phyloP scores from a whole-genome alignment of 2,113 vertebrate genomes.

The Oryzias woworae region DNA sequence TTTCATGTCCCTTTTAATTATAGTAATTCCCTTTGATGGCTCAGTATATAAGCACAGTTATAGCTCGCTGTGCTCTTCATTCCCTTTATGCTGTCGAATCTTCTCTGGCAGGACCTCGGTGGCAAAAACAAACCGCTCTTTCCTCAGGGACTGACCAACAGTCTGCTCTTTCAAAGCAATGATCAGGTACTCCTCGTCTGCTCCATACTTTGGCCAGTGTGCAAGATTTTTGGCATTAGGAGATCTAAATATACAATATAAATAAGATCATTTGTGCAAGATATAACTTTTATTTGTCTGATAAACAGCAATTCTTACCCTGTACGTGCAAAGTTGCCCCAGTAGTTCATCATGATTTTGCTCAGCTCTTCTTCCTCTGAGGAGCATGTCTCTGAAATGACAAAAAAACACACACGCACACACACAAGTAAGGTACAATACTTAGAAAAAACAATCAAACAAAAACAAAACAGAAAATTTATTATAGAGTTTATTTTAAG shows the following conservation, averaged over 20 bases:
- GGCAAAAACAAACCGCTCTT: slow-evolving; percentile 57
- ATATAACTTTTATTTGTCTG: neutral
- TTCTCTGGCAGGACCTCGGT: slow-evolving; percentile 69
- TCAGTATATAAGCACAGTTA: slow-evolving; percentile 1
- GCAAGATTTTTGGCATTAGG: slow-evolving; percentile 70
- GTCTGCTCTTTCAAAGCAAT: slow-evolving; percentile 61
- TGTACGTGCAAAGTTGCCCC: slow-evolving; percentile 79
- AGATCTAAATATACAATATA: slow-evolving; percentile 42
- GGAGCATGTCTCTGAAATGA: slow-evolving; percentile 54
- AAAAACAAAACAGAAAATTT: neutral
- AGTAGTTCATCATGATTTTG: slow-evolving; percentile 76
- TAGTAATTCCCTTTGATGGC: too few species aligned
- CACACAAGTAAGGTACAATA: neutral
- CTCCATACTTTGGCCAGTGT: slow-evolving; percentile 72
- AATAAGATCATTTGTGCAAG: neutral
- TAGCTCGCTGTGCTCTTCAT: slow-evolving; percentile 57
- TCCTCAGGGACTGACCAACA: slow-evolving; percentile 55
- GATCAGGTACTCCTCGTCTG: slow-evolving; percentile 57
- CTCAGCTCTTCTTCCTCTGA: slow-evolving; percentile 68
- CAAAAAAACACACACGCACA: neutral
- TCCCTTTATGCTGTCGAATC: slow-evolving; percentile 18
- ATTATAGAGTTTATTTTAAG: too few species aligned
- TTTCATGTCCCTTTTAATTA: too few species aligned
- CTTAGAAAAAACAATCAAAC: neutral
- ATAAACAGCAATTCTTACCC: slow-evolving; percentile 60